phyloP scores from a whole-genome alignment of 64 coral and sea anemone species.

The Montipora sp. region DNA sequence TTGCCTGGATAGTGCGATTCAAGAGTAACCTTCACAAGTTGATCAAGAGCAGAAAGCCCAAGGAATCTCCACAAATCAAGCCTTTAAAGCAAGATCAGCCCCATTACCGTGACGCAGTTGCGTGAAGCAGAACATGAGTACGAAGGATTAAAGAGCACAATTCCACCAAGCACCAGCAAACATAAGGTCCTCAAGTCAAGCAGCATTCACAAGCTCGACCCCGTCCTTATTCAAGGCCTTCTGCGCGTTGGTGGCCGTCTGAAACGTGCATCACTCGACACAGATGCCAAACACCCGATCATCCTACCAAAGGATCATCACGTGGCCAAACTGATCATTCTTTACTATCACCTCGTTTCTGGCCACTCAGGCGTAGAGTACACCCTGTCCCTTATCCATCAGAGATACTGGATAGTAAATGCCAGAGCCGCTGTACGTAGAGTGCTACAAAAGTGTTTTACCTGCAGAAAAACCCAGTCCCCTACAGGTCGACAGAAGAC shows the following conservation, averaged over 20 bases:
- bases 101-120: neutral
- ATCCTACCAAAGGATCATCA: constrained; percentile 29
- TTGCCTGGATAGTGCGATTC: neutral
- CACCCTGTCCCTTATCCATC: neutral
- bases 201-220: neutral
- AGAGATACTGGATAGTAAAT: constrained; percentile 55
- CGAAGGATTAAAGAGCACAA: neutral
- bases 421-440: constrained; percentile 38
- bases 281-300: too few relatives aligned
- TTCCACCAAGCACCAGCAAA: neutral
- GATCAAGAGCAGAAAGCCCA: too few relatives aligned
- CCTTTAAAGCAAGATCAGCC: neutral
- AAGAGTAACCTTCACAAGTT: too few relatives aligned
- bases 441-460: constrained; percentile 2
- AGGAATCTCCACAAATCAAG: too few relatives aligned
- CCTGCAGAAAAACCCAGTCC: constrained; percentile 29
- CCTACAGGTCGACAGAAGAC: neutral
- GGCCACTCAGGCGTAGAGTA: constrained; percentile 59
- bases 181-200: neutral
- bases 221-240: too few relatives aligned
- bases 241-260: too few relatives aligned
- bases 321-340: constrained; percentile 38
- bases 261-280: too few relatives aligned
- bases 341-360: constrained; percentile 52
- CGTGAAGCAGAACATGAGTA: neutral